Conservation (phyloP, 2,888 invertebrate genomes). For the Torymus tubicola region DNA sequence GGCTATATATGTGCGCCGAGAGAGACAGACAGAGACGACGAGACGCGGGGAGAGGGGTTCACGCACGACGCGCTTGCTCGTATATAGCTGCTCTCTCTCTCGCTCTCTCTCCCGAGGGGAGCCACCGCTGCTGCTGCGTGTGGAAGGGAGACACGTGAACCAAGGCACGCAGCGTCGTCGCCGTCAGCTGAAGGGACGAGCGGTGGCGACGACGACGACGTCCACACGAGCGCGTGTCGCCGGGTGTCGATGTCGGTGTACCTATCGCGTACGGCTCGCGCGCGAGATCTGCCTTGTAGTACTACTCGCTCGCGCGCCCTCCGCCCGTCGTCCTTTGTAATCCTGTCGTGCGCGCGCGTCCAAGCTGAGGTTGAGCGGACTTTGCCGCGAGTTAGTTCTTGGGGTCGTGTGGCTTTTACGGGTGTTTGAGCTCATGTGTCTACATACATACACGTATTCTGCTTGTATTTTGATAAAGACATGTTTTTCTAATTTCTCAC, state of each 20-base stretch:
- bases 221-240: conserved; percentile 66
- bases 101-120: no score
- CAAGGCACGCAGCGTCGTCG: conserved; percentile 57
- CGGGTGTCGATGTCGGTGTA: conserved; percentile 20
- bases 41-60: conserved; percentile 54
- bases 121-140: no score
- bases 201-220: conserved; percentile 45
- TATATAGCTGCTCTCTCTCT: no score
- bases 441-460: no score
- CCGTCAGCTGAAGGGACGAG: conserved; percentile 35
- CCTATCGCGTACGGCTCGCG: conserved; percentile 6
- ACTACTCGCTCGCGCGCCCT: conserved; percentile 22
- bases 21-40: neutral
- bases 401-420: no score
- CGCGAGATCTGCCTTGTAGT: conserved; percentile 31
- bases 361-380: no score
- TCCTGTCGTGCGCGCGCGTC: neutral
- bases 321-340: neutral
- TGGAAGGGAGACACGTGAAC: conserved; percentile 41
- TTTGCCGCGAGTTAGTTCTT: no score
- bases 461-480: no score
- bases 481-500: no score
- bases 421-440: no score
- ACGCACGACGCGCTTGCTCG: conserved; percentile 50
- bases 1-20: neutral